Percentiles rank a stretch among this genome's conserved stretches.
Evolutionary conservation across 37 sponge, comb jelly and placozoan genomes (phyloP).

Genomic region (Hexactinellida sp.): DNA sequence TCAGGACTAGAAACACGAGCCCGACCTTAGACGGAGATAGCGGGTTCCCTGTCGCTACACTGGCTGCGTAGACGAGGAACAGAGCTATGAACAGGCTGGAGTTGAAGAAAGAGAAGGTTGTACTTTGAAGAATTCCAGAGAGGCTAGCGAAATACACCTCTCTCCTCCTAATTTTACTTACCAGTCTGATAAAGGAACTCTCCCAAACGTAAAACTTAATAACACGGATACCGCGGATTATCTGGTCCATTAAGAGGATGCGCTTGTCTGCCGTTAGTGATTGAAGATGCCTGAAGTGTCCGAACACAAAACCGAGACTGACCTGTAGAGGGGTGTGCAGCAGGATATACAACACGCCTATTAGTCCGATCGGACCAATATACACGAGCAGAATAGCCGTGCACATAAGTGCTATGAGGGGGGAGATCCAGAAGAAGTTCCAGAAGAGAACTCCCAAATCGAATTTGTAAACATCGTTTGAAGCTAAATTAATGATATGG

Average conservation of each 20-base stretch:
- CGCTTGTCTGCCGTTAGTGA: not conserved
- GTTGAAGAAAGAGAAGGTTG: not conserved
- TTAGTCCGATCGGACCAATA: not conserved
- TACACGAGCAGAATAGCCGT: not conserved
- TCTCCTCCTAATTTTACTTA: not conserved
- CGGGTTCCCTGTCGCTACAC: not conserved
- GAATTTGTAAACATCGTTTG: constrained; percentile 5
- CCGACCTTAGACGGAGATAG: not conserved
- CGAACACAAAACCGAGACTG: not conserved
- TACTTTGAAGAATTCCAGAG: not conserved
- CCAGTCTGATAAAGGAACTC: not conserved
- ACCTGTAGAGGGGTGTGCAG: not conserved
- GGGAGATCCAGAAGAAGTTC: not conserved
- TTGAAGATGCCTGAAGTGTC: not conserved
- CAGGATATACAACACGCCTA: not conserved
- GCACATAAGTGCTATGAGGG: not conserved
- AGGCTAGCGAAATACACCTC: not conserved
- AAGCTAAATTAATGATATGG: not conserved
- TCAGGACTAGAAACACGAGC: not conserved
- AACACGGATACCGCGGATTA: not conserved
- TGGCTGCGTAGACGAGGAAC: not conserved
- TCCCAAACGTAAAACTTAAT: constrained; percentile 11
- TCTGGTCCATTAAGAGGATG: not conserved
- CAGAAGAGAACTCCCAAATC: not conserved
- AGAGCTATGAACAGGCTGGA: not conserved